phyloP scores from a whole-genome alignment of 2,888 invertebrate genomes.

The Ornithoptera alexandrae region DNA sequence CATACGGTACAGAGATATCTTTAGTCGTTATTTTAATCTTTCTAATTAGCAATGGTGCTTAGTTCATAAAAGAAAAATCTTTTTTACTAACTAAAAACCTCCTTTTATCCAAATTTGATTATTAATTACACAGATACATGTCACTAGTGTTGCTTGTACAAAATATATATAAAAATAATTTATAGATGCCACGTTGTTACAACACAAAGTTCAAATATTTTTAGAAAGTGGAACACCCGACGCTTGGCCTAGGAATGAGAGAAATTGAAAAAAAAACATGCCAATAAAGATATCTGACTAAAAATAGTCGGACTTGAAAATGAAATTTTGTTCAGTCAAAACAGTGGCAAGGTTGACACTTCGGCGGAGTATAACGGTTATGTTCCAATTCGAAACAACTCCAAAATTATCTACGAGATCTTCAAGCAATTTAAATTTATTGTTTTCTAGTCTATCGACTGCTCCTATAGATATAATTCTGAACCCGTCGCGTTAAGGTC shows the following conservation, averaged over 20 bases:
- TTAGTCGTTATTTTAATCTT: too few species aligned
- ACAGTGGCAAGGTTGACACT: constrained; percentile 9
- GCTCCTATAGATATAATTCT: too few species aligned
- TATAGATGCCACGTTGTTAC: background rate
- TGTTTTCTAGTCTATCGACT: too few species aligned
- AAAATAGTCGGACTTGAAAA: constrained; percentile 20
- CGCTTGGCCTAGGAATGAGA: constrained; percentile 1
- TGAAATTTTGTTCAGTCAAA: constrained; percentile 8
- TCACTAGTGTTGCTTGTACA: background rate
- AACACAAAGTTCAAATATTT: constrained; percentile 9
- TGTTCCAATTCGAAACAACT: background rate
- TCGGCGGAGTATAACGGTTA: background rate
- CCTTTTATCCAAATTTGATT: too few species aligned
- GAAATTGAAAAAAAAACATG: constrained; percentile 5
- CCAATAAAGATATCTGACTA: constrained; percentile 14
- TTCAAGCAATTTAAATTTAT: too few species aligned
- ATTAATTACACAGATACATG: too few species aligned
- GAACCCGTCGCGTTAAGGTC: too few species aligned
- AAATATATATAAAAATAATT: background rate
- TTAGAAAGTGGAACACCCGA: constrained; percentile 8
- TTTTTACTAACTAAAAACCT: too few species aligned
- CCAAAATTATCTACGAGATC: background rate
- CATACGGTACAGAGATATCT: too few species aligned
- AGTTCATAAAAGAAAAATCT: too few species aligned
- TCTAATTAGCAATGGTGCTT: too few species aligned